Evolutionary conservation across 2,888 invertebrate species (phyloP), one percentile per base, ranked within the genome.

Genomic region (Caenorhabditis doughertyi): DNA sequence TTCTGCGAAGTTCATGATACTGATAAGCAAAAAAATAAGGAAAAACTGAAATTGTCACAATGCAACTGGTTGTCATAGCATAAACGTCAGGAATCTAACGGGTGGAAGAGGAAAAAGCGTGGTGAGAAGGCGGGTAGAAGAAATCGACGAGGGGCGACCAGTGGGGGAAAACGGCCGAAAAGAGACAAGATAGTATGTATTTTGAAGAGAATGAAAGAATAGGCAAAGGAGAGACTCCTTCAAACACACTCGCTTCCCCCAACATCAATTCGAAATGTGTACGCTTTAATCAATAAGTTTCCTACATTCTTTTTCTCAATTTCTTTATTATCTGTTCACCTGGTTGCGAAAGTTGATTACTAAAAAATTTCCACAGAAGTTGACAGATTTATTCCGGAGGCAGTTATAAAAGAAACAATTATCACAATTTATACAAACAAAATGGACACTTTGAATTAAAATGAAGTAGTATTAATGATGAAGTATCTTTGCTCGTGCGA

Each of bases 401-500:
- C 29, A 11, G 32, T n/a, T 56, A 29, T 7, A 32, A 29, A 55
- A 23, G 23, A 67, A 18, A 51, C 23, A 18, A 71, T 27, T 25
- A 42, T 64, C 44, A 44, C 73, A 64, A 65, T 42, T 55, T 65
- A 42, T 51, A 73, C 44, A 76, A 58, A 39, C 16, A 64, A 25
- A 39, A 16, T 13, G 21, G 11, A 62, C 13, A 3, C 7, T 44
- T 60, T 9, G 13, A 16, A 23, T 77, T 80, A 87, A 42, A 86
- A 88, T 2, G 87, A 86, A 9, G 86, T 81, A 0, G 84, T 83
- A 65, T 87, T 85, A 13, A 84, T 79, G 18, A 88, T 87, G 55
- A 88, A 88, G 44, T 87, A 85, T 51, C 86, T 72, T 53, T 84
- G 86, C 56, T 88, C 88, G 62, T 86, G 85, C 9, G 72, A 81